Conservation (phyloP, 2,888 invertebrate species). For the Amiota mariae region DNA sequence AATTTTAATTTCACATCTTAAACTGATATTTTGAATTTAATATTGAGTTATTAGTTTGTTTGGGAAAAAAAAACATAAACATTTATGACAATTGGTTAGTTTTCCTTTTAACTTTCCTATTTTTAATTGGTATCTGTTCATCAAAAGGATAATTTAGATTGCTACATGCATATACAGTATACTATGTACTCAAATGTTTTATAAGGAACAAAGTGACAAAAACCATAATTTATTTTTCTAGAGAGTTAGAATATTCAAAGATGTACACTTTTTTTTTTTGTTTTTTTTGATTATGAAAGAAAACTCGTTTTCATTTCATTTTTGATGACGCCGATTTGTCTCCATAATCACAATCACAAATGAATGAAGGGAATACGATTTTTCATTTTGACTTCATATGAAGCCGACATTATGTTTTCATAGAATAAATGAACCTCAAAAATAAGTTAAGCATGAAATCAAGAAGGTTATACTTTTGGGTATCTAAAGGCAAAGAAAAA, state of each 20-base stretch:
- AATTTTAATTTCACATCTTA: no score
- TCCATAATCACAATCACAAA: constrained; percentile 43
- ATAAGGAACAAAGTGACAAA: constrained; percentile 35
- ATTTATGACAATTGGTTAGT: no score
- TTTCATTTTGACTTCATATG: constrained; percentile 11
- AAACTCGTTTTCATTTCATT: constrained; percentile 58
- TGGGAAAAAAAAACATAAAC: no score
- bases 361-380: not conserved
- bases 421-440: constrained; percentile 36
- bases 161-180: no score
- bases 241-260: constrained; percentile 12
- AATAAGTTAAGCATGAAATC: constrained; percentile 27
- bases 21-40: no score
- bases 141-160: no score
- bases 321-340: constrained; percentile 72
- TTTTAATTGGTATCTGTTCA: no score
- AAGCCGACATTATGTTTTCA: constrained; percentile 40
- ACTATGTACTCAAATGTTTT: not conserved
- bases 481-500: constrained; percentile 34
- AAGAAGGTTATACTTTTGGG: not conserved
- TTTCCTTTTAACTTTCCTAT: no score
- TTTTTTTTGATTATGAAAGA: not conserved
- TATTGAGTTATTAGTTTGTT: no score
- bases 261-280: constrained; percentile 8
- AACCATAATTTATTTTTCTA: constrained; percentile 19